phyloP scores from a whole-genome alignment of 1,140 invertebrate genomes.

The Hormaphis cornu region DNA sequence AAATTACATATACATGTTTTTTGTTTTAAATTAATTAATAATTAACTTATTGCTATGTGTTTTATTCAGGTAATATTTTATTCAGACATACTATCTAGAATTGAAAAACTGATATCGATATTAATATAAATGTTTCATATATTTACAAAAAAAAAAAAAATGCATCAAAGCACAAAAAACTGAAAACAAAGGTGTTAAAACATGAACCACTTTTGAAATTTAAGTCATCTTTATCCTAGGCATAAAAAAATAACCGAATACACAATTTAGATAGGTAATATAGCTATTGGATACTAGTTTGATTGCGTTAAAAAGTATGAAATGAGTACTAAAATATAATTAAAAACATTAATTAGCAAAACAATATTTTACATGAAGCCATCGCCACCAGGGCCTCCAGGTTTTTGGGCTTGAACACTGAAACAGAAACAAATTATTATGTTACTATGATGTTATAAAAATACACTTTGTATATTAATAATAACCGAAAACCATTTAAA shows the following conservation, averaged over 20 bases:
- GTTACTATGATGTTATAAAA: too few species aligned
- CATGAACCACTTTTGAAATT: background rate
- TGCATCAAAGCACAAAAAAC: constrained; percentile 1
- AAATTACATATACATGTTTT: background rate
- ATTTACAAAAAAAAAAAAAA: constrained; percentile 22
- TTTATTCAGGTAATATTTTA: background rate
- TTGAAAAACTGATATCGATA: background rate
- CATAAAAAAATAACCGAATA: background rate
- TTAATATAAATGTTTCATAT: constrained; percentile 28
- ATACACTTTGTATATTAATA: too few species aligned
- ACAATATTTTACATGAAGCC: constrained; percentile 22
- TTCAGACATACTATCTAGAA: background rate
- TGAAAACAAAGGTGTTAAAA: background rate
- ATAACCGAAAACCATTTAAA: too few species aligned
- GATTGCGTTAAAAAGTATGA: background rate
- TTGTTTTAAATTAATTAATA: background rate
- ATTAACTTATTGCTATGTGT: background rate
- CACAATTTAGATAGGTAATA: background rate
- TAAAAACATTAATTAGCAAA: constrained; percentile 15
- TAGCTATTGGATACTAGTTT: background rate
- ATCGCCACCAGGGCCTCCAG: constrained; percentile 20
- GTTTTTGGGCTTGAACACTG: constrained; percentile 27
- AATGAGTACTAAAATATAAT: background rate
- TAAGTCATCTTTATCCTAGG: background rate
- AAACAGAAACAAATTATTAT: background rate